A percentile compares a stretch with the other conserved stretches of the same genome.
These are phyloP conservation scores for Catocala nupta DNA, from an alignment of 2,888 invertebrate genomes.

Conservation along the genomic window DNA sequence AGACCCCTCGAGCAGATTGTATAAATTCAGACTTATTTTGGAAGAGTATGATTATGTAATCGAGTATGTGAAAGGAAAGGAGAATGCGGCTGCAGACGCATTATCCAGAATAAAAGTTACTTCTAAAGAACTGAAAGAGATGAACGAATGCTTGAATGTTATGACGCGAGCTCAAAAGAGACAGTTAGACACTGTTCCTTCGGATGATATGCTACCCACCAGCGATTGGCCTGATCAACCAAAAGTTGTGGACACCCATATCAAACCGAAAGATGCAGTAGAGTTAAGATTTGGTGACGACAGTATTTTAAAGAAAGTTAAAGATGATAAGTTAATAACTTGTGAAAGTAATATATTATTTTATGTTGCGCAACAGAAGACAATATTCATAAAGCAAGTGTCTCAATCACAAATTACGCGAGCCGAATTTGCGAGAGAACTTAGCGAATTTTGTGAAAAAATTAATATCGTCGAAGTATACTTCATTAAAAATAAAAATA, in stretches of 20 bases:
- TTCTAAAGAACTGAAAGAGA: background rate
- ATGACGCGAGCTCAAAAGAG: background rate
- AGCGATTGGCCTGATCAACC: slow-evolving; percentile 1
- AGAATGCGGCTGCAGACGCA: slow-evolving; percentile 8
- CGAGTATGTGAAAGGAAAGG: slow-evolving; percentile 5
- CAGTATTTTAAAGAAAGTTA: too few species aligned
- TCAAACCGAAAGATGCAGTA: background rate
- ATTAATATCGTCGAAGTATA: too few species aligned
- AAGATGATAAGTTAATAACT: too few species aligned
- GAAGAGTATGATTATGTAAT: slow-evolving; percentile 11
- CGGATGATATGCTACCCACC: slow-evolving; percentile 1
- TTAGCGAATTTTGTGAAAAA: too few species aligned
- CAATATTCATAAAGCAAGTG: too few species aligned
- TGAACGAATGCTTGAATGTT: background rate
- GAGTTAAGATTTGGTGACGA: background rate
- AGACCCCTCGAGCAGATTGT: slow-evolving; percentile 7
- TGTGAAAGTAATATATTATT: too few species aligned
- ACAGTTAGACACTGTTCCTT: too few species aligned
- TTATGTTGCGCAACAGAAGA: too few species aligned
- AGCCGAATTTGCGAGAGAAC: too few species aligned
- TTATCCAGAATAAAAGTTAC: slow-evolving; percentile 1
- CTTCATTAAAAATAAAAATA: too few species aligned
- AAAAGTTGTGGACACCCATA: slow-evolving; percentile 1
- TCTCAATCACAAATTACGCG: too few species aligned
- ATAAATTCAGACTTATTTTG: slow-evolving; percentile 4